These are phyloP conservation scores for Pluvialis apricaria DNA, from an alignment of 2,113 vertebrate species.

Conservation along the genomic window DNA sequence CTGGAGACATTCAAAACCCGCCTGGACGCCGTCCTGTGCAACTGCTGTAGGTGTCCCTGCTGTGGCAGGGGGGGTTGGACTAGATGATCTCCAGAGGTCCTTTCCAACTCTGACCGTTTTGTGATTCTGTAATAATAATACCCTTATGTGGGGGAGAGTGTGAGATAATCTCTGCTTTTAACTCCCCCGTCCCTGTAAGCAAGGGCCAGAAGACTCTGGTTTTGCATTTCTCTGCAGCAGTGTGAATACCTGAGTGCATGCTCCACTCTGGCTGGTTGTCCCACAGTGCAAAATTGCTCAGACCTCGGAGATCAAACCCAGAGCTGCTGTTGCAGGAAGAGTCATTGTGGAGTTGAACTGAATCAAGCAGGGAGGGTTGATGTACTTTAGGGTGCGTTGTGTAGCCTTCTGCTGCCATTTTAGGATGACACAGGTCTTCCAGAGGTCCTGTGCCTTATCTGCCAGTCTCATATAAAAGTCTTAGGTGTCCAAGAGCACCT, in stretches of 20 bases:
- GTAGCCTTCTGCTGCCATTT: background rate
- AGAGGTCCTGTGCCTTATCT: background rate
- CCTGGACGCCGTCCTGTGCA: no score
- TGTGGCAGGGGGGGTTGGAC: no score
- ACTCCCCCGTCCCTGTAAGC: background rate
- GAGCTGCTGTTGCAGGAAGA: background rate
- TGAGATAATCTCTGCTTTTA: background rate
- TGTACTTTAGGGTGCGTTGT: background rate
- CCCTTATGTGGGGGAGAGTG: background rate
- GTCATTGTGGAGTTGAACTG: background rate
- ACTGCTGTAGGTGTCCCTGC: no score
- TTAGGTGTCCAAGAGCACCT: background rate
- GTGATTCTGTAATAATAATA: no score
- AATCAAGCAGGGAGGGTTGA: background rate
- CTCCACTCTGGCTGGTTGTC: background rate
- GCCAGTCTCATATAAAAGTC: background rate
- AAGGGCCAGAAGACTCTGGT: background rate
- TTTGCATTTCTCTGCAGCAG: background rate
- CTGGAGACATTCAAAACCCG: no score
- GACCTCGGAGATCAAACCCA: background rate
- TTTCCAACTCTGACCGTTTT: no score
- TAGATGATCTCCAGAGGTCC: no score
- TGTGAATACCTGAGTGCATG: background rate
- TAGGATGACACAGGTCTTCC: background rate
- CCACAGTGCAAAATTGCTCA: background rate